These are phyloP conservation scores for Sardinella longiceps DNA, from an alignment of 2,797 vertebrate genomes.

Conservation along the genomic window DNA sequence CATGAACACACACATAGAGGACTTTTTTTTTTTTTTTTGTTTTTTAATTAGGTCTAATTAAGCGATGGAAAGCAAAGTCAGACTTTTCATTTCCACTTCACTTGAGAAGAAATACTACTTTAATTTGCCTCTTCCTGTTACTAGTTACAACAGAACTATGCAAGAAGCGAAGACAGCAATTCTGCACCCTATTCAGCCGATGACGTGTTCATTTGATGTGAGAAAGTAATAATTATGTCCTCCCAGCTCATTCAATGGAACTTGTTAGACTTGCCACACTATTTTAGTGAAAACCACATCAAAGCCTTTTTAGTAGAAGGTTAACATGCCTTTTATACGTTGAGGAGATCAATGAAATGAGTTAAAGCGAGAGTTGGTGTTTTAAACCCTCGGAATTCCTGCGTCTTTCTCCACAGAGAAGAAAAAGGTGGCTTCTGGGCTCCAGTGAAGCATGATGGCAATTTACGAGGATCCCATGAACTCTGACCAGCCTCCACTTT, in stretches of 20 bases:
- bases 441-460: conserved; percentile 37
- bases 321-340: conserved; percentile 17
- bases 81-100: background rate
- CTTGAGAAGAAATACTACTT: background rate
- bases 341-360: conserved; percentile 26
- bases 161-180: background rate
- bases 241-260: background rate
- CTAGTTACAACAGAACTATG: background rate
- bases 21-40: background rate
- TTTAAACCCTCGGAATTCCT: conserved; percentile 32
- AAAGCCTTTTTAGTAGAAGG: background rate
- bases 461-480: conserved; percentile 43
- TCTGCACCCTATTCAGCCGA: background rate
- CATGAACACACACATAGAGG: background rate
- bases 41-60: background rate
- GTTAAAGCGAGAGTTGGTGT: conserved; percentile 31
- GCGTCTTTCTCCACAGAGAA: conserved; percentile 30
- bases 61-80: background rate
- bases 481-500: conserved; percentile 26
- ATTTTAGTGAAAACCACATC: conserved; percentile 46
- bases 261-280: conserved; percentile 24
- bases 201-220: background rate
- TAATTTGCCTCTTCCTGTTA: background rate
- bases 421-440: background rate
- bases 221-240: background rate